Conservation (phyloP, 1,140 invertebrate genomes). For the Bathynomus jamesi region DNA sequence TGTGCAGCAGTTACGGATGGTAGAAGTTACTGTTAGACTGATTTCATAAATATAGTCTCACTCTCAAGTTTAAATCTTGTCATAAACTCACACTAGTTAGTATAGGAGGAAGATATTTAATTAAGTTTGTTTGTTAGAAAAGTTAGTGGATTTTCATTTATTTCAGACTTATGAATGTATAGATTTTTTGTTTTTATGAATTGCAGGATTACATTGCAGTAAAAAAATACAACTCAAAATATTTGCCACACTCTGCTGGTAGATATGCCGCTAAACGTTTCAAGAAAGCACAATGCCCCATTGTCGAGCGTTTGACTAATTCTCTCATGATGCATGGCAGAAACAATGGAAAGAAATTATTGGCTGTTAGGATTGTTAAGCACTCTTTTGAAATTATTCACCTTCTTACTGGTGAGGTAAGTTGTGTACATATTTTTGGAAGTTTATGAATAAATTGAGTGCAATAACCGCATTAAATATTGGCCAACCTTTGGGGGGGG, state of each 20-base stretch:
- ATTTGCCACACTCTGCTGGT: constrained; percentile 94
- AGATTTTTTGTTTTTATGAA: too few species aligned
- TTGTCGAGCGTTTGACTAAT: constrained; percentile 95
- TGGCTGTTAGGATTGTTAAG: constrained; percentile 98
- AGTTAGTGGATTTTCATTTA: constrained; percentile 8
- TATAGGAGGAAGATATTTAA: constrained; percentile 4
- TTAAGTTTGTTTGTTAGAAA: too few species aligned
- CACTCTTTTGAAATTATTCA: constrained; percentile 99
- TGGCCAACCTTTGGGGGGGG: too few species aligned
- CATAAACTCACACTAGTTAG: not conserved
- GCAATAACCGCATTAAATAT: too few species aligned
- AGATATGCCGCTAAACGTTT: constrained; percentile 98
- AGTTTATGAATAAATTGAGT: too few species aligned
- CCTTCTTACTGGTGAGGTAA: constrained; percentile 80
- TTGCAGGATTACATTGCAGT: constrained; percentile 98
- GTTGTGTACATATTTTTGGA: too few species aligned
- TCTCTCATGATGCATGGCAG: constrained; percentile 99
- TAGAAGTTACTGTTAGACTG: not conserved
- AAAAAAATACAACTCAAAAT: constrained; percentile 97
- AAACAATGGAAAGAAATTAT: constrained; percentile 99
- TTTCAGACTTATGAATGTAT: too few species aligned
- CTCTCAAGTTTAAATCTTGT: not conserved
- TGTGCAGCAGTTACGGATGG: not conserved
- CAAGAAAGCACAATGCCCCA: constrained; percentile 97
- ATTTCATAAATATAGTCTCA: not conserved